These are phyloP conservation scores for Phylloscopus collybita DNA, from an alignment of 2,797 vertebrate genomes.

Conservation along the genomic window DNA sequence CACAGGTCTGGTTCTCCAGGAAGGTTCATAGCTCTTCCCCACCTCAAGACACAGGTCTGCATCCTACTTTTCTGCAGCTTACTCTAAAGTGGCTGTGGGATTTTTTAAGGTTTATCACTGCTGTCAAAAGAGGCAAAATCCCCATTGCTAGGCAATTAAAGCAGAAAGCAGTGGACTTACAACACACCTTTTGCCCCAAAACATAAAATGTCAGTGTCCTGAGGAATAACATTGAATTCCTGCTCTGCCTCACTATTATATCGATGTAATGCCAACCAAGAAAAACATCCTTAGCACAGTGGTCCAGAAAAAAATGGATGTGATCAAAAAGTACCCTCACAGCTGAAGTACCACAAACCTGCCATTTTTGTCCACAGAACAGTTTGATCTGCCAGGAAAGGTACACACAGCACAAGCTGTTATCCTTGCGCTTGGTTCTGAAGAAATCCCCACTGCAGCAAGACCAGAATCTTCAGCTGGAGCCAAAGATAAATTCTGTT, in stretches of 20 bases:
- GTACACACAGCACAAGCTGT: background rate
- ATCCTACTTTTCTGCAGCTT: background rate
- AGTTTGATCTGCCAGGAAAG: background rate
- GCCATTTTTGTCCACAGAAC: background rate
- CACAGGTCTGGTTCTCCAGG: background rate
- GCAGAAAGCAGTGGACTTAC: background rate
- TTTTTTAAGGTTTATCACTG: background rate
- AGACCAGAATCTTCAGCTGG: background rate
- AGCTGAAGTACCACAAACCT: background rate
- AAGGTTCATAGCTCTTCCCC: background rate
- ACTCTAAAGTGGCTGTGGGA: background rate
- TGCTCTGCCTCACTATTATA: background rate
- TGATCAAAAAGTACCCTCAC: background rate
- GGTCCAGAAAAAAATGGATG: background rate
- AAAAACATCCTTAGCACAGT: background rate
- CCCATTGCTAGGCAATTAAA: background rate
- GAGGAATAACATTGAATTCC: background rate
- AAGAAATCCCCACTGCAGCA: background rate
- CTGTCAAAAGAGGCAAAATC: background rate
- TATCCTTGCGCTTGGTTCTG: background rate
- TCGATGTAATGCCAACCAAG: background rate
- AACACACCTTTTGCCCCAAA: background rate
- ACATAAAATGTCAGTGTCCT: background rate
- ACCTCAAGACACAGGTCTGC: background rate
- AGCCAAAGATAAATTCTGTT: background rate